A percentile compares a stretch with the other conserved stretches of the same genome.
These are phyloP conservation scores for Chaenocephalus aceratus DNA, from an alignment of 2,113 vertebrate species.

Conservation along the genomic window DNA sequence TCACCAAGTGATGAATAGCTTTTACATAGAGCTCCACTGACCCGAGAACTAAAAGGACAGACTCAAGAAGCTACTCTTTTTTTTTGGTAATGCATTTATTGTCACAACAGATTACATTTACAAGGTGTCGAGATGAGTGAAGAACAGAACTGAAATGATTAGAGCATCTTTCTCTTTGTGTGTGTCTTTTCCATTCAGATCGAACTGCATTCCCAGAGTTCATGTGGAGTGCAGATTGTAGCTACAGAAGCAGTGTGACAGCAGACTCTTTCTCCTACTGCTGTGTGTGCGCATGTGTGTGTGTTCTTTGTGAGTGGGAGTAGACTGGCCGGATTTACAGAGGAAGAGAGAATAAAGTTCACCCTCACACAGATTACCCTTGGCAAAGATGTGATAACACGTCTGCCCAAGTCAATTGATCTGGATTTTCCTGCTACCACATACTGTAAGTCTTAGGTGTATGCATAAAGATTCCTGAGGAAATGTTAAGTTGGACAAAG, in stretches of 20 bases:
- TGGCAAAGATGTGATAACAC: conserved; percentile 32
- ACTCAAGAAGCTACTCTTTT: conserved; percentile 39
- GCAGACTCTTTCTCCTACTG: conserved; percentile 35
- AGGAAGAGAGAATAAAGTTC: conserved; percentile 29
- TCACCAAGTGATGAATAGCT: conserved; percentile 19
- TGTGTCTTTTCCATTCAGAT: conserved; percentile 32
- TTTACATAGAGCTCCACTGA: conserved; percentile 1
- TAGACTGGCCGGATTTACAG: conserved; percentile 51
- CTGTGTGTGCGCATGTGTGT: conserved; percentile 44
- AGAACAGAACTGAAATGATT: conserved; percentile 77
- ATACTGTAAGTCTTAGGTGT: conserved; percentile 31
- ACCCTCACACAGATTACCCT: conserved; percentile 15
- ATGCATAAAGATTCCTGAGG: conserved; percentile 74
- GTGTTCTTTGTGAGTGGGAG: conserved; percentile 45
- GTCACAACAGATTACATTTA: conserved; percentile 94
- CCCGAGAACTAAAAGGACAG: conserved; percentile 38
- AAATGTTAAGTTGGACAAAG: conserved; percentile 58
- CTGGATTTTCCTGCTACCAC: conserved; percentile 30
- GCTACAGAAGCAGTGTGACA: conserved; percentile 60
- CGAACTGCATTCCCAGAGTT: conserved; percentile 68
- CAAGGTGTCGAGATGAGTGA: conserved; percentile 86
- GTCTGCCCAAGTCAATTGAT: conserved; percentile 29
- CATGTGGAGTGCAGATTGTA: conserved; percentile 66
- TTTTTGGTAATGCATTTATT: conserved; percentile 90
- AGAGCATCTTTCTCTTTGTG: conserved; percentile 49